Base-by-base conservation (phyloP, 2,888 invertebrate genomes). In the Sussaba pulchella region DNA sequence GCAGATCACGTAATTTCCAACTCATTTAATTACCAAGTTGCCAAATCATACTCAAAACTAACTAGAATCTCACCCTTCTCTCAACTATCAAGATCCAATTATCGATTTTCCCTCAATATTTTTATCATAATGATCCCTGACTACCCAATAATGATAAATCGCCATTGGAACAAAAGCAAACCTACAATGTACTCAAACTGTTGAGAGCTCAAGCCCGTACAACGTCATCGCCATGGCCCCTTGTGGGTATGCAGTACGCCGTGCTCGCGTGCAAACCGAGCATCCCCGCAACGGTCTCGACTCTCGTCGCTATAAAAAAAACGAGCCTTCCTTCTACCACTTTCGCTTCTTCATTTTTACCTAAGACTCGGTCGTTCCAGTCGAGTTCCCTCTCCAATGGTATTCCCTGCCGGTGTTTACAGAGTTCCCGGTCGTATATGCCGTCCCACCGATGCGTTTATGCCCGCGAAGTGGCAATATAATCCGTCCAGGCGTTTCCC, bases 401-500 rank as follows among this genome's bases (percentile, higher is more conserved):
- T 52, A 61, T 67, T 71, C 59, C 6, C 52, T 54, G 41, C 39
- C 57, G 41, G 57, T 77, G 66, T 81, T 81, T 74, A 74, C 70
- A 66, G 77, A 78, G 52, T 77, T 45, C 45, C 17, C 36, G 50
- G 59, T 59, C 64, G 69, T 76, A 54, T 70, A 66, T 73, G 71
- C 63, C 59, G 52, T 78, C 78, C 26, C 41, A 78, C 61, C 63
- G 63, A 70, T 63, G 73, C 63, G 57, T 73, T 74, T 57, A 64
- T 64, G 81, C 79, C 70, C 59, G 72, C 59, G 64, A 57, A 74
- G 71, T 77, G 83, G 84, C 84, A 86, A 77, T 89, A 89, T 90
- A 90, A 91, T 90, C 90, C 91, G 86, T 87, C 86, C 88, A 86
- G 88, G 86, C 86, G 86, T 87, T 86, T 88, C 74, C 67, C 78